Conservation (phyloP, 2,888 invertebrate genomes). For the Lampropteryx suffumata region DNA sequence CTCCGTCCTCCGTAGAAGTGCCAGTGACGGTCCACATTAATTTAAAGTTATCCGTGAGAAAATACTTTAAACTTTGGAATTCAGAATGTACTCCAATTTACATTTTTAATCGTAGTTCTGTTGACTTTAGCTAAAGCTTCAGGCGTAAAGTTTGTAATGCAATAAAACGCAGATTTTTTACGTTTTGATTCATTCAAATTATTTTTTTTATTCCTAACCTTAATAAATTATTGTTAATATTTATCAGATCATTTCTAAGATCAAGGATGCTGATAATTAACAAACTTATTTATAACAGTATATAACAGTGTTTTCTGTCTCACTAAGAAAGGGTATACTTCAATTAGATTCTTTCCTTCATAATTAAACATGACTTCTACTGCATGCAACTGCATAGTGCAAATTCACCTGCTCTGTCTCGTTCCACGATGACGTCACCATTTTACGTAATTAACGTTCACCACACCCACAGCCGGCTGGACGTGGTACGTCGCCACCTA, state of each 20-base stretch:
- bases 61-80: slow-evolving; percentile 73
- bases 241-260: no score
- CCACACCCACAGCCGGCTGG: slow-evolving; percentile 38
- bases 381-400: slow-evolving; percentile 39
- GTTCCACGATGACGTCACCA: slow-evolving; percentile 65
- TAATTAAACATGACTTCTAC: slow-evolving; percentile 33
- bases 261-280: no score
- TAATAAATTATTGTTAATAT: no score
- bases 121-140: slow-evolving; percentile 56
- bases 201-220: no score
- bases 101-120: slow-evolving; percentile 70
- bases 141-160: slow-evolving; percentile 33
- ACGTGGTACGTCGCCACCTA: slow-evolving; percentile 14
- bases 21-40: slow-evolving; percentile 69
- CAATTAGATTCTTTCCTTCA: slow-evolving; percentile 4
- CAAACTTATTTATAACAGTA: no score
- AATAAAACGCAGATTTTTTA: no score
- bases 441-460: slow-evolving; percentile 71
- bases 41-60: slow-evolving; percentile 74
- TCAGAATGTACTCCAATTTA: slow-evolving; percentile 69
- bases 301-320: no score
- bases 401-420: slow-evolving; percentile 52
- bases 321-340: no score
- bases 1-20: slow-evolving; percentile 55
- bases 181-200: no score